Evolutionary conservation across 2,888 invertebrate genomes (phyloP).

Genomic region (Cephus rjabovi): DNA sequence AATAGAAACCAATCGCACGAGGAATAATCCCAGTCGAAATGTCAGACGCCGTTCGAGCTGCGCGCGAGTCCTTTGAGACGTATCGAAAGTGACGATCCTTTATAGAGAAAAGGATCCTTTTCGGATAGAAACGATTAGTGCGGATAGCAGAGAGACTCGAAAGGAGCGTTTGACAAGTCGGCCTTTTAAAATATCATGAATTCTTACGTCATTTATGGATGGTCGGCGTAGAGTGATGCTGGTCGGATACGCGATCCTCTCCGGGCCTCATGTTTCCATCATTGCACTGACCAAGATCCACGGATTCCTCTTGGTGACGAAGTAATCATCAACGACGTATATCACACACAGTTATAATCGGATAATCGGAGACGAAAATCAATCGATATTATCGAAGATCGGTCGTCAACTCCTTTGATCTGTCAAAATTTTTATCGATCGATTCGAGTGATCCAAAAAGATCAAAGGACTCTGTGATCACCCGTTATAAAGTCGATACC

Average conservation of each 20-base stretch:
- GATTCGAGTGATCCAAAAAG: not conserved
- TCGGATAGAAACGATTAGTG: not conserved
- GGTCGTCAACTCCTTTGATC: not conserved
- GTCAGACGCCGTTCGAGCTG: not conserved
- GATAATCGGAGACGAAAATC: not conserved
- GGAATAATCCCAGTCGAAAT: not conserved
- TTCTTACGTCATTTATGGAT: constrained; percentile 65
- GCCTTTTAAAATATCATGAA: constrained; percentile 14
- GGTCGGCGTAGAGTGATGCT: constrained; percentile 51
- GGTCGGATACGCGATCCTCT: constrained; percentile 53
- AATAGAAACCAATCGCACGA: not conserved
- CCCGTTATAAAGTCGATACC: not conserved
- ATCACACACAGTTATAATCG: not conserved
- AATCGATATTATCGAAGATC: not conserved
- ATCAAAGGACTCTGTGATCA: not conserved
- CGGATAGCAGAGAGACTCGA: not conserved
- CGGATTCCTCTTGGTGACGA: constrained; percentile 37
- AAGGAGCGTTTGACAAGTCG: not conserved
- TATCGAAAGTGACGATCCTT: not conserved
- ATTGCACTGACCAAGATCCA: constrained; percentile 46
- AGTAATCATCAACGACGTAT: not conserved
- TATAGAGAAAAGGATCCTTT: not conserved
- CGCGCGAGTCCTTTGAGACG: not conserved
- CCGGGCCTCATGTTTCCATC: constrained; percentile 64
- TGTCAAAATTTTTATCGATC: not conserved